These are phyloP conservation scores for Calameuta pallipes DNA, from an alignment of 2,888 invertebrate species.

Conservation along the genomic window DNA sequence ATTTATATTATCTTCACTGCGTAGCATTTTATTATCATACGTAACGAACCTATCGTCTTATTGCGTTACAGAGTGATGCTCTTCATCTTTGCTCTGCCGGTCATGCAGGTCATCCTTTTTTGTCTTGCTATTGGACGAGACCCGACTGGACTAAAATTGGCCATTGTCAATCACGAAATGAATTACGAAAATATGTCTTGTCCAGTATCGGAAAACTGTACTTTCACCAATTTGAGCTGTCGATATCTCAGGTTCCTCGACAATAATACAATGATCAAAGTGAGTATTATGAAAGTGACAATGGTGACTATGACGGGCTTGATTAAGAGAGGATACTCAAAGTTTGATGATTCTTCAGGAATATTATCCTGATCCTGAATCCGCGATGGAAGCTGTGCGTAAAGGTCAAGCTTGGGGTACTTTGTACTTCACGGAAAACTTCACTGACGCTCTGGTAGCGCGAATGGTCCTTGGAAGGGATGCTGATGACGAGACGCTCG, in stretches of 20 bases:
- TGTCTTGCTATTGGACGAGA: slow-evolving; percentile 92
- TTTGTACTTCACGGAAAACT: slow-evolving; percentile 88
- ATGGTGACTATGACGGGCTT: not conserved
- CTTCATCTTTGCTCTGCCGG: slow-evolving; percentile 93
- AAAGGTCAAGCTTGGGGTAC: slow-evolving; percentile 90
- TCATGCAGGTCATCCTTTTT: slow-evolving; percentile 93
- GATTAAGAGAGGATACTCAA: not conserved
- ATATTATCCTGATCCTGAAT: slow-evolving; percentile 75
- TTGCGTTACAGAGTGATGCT: slow-evolving; percentile 77
- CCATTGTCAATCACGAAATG: slow-evolving; percentile 81
- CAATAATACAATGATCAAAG: slow-evolving; percentile 78
- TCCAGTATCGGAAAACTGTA: slow-evolving; percentile 72
- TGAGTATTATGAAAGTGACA: slow-evolving; percentile 37
- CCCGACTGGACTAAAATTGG: slow-evolving; percentile 83
- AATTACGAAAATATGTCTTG: slow-evolving; percentile 67
- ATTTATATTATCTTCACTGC: too few relatives aligned
- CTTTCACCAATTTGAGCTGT: slow-evolving; percentile 80
- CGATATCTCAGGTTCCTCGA: slow-evolving; percentile 82
- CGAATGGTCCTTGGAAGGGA: slow-evolving; percentile 83
- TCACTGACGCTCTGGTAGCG: slow-evolving; percentile 86
- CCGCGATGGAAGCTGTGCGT: slow-evolving; percentile 79
- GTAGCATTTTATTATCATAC: too few relatives aligned
- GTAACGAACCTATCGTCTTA: too few relatives aligned
- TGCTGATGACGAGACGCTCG: slow-evolving; percentile 87
- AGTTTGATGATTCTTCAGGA: slow-evolving; percentile 50